phyloP scores from a whole-genome alignment of 2,113 vertebrate species.

The Vimba vimba region DNA sequence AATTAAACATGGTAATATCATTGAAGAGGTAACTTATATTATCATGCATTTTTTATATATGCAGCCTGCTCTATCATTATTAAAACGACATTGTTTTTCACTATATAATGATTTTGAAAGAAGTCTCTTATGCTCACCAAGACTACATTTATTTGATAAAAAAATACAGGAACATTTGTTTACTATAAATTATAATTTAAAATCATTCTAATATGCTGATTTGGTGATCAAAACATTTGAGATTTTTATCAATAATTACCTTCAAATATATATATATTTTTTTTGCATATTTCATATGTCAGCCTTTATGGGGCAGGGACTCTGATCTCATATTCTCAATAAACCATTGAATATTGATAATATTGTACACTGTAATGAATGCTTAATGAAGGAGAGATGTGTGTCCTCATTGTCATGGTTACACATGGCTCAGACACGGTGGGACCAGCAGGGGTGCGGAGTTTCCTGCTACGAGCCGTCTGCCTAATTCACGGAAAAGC shows the following conservation, averaged over 20 bases:
- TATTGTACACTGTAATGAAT: not conserved
- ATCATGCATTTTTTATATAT: too few species aligned
- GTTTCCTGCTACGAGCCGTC: constrained; percentile 45
- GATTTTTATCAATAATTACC: not conserved
- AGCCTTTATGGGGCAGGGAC: not conserved
- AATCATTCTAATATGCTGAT: not conserved
- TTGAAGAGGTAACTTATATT: too few species aligned
- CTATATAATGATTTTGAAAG: not conserved
- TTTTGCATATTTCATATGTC: not conserved
- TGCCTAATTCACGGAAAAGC: constrained; percentile 41
- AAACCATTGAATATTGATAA: not conserved
- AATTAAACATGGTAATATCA: not conserved
- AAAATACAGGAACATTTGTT: too few species aligned
- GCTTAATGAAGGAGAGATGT: constrained; percentile 27
- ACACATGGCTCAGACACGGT: constrained; percentile 28
- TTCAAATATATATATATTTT: too few species aligned
- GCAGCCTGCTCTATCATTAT: too few species aligned
- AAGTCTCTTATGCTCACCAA: not conserved
- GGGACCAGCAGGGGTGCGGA: constrained; percentile 33
- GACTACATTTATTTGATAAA: too few species aligned
- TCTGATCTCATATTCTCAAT: not conserved
- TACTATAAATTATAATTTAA: too few species aligned
- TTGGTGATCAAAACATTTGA: not conserved
- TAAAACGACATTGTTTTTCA: too few species aligned
- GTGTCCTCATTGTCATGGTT: constrained; percentile 46